Percentiles rank a stretch among this genome's conserved stretches.
These are phyloP conservation scores for Eueremaeus valkanovi DNA, from an alignment of 2,888 invertebrate genomes.

Conservation along the genomic window DNA sequence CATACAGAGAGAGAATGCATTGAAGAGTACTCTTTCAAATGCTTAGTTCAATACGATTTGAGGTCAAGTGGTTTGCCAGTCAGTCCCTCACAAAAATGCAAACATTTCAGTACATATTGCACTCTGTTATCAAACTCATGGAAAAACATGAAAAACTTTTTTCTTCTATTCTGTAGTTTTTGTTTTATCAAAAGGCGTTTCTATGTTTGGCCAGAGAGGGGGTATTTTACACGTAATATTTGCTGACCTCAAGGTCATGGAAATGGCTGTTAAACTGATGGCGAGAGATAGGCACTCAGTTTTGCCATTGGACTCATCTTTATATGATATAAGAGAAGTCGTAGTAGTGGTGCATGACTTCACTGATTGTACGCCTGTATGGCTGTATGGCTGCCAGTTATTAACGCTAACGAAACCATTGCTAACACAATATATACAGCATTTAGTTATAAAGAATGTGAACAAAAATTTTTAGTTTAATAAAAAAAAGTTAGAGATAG, in stretches of 20 bases:
- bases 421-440: slow-evolving; percentile 17
- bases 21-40: background rate
- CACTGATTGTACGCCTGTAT: background rate
- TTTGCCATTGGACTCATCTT: background rate
- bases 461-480: slow-evolving; percentile 14
- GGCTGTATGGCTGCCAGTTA: slow-evolving; percentile 23
- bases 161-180: background rate
- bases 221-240: background rate
- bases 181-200: slow-evolving; percentile 33
- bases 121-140: slow-evolving; percentile 14
- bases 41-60: slow-evolving; percentile 16
- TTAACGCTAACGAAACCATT: background rate
- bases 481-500: slow-evolving; percentile 12
- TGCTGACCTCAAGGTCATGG: slow-evolving; percentile 26
- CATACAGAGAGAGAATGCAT: too few species aligned
- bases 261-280: background rate
- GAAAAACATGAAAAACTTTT: background rate
- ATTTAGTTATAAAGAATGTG: slow-evolving; percentile 8
- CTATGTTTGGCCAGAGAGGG: slow-evolving; percentile 12
- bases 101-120: slow-evolving; percentile 13
- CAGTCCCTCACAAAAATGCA: slow-evolving; percentile 12
- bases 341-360: background rate
- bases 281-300: background rate
- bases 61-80: slow-evolving; percentile 27
- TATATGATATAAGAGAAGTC: too few species aligned